Evolutionary conservation across 1,140 invertebrate genomes (phyloP).

Genomic region (Drosophila nasuta): DNA sequence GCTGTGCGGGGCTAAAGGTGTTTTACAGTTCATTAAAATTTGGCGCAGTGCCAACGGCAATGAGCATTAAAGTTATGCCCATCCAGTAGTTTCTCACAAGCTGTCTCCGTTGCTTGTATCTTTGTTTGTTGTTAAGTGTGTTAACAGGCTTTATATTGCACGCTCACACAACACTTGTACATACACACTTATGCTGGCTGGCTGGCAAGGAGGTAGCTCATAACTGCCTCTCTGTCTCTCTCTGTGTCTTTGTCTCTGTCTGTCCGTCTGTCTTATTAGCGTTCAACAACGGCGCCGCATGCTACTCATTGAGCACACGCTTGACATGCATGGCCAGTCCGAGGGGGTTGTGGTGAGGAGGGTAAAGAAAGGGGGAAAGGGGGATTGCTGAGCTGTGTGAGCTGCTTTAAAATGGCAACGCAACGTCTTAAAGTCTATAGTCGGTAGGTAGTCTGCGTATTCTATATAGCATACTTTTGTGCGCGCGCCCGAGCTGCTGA

Average conservation of each 20-base stretch:
- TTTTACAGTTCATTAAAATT: constrained; percentile 76
- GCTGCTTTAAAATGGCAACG: constrained; percentile 60
- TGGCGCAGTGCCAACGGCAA: constrained; percentile 73
- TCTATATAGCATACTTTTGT: constrained; percentile 47
- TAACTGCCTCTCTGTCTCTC: not conserved
- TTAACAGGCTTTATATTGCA: constrained; percentile 77
- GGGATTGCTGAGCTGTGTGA: constrained; percentile 30
- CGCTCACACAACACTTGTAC: constrained; percentile 33
- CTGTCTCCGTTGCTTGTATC: constrained; percentile 59
- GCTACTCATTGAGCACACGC: constrained; percentile 44
- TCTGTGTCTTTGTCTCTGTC: not conserved
- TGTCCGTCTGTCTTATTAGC: constrained; percentile 67
- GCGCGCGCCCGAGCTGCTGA: constrained; percentile 56
- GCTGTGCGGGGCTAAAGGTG: constrained; percentile 17
- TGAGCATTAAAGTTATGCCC: constrained; percentile 78
- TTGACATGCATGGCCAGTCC: constrained; percentile 30
- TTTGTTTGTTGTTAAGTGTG: constrained; percentile 81
- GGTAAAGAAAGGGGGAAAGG: constrained; percentile 35
- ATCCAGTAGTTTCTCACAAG: constrained; percentile 50
- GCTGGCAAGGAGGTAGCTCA: constrained; percentile 29
- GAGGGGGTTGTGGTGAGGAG: not conserved
- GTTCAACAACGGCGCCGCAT: constrained; percentile 49
- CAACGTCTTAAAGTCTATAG: constrained; percentile 38
- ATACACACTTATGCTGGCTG: constrained; percentile 42
- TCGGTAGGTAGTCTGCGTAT: constrained; percentile 1